Evolutionary conservation across 2,113 vertebrate species (phyloP).

Genomic region (Daubentonia madagascariensis): DNA sequence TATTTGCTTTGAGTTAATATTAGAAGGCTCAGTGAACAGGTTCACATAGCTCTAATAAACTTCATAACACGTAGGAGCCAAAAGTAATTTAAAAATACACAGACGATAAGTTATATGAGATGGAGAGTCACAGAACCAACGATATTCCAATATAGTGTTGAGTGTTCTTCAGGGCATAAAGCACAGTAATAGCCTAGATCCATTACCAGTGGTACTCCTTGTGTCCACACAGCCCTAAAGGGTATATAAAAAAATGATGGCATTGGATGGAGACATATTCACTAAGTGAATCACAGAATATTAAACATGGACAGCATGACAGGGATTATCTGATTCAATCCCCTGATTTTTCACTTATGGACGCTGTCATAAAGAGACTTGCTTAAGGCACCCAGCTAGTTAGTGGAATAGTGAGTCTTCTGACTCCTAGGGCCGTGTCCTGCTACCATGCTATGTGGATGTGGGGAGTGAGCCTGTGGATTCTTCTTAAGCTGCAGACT

Average conservation of each 20-base stretch:
- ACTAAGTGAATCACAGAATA: neutral
- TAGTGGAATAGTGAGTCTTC: neutral
- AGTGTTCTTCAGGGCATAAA: neutral
- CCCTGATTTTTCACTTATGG: neutral
- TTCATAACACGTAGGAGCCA: neutral
- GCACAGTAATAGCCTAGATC: neutral
- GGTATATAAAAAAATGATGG: neutral
- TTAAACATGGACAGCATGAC: neutral
- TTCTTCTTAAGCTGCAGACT: neutral
- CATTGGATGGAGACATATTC: neutral
- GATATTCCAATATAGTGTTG: neutral
- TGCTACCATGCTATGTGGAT: neutral
- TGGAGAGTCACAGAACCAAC: neutral
- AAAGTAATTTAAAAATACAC: constrained; percentile 23
- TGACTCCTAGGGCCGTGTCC: neutral
- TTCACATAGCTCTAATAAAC: neutral
- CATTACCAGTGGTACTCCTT: neutral
- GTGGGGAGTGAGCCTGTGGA: neutral
- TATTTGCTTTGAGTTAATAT: constrained; percentile 36
- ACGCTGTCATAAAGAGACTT: neutral
- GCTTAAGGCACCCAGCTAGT: neutral
- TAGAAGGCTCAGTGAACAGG: neutral
- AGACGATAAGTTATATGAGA: neutral
- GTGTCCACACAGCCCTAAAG: neutral
- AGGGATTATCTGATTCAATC: neutral